Percentiles rank a stretch among this genome's conserved stretches.
phyloP scores from a whole-genome alignment of 2,797 vertebrate genomes.

The Antennarius maculatus region DNA sequence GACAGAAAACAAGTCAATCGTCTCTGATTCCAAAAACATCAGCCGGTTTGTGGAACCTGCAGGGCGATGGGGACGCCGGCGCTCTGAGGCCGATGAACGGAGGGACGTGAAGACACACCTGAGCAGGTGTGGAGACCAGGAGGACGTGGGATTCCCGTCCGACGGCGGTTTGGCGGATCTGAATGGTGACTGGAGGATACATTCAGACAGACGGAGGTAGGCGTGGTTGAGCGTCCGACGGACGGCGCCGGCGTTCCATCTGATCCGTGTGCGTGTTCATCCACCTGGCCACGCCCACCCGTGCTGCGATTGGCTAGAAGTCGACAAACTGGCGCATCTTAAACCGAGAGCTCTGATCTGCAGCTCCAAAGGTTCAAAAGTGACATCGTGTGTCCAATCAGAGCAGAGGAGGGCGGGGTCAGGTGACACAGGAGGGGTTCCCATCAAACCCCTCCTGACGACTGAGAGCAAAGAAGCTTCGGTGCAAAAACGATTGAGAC shows the following conservation, averaged over 20 bases:
- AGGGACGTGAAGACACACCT: neutral
- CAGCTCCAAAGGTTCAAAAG: too few relatives aligned
- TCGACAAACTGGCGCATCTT: neutral
- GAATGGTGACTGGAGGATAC: neutral
- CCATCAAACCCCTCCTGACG: too few relatives aligned
- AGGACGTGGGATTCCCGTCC: too few relatives aligned
- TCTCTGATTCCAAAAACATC: neutral
- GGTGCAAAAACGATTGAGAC: too few relatives aligned
- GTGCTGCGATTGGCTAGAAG: neutral
- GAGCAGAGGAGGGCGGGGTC: neutral
- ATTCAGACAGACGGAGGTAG: constrained; percentile 68
- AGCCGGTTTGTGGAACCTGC: constrained; percentile 6
- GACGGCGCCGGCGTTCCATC: neutral
- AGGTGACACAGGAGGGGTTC: neutral
- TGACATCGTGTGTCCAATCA: neutral
- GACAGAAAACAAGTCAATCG: constrained; percentile 6
- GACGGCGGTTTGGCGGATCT: too few relatives aligned
- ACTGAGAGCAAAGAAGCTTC: too few relatives aligned
- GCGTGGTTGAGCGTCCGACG: constrained; percentile 56
- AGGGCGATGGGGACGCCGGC: neutral
- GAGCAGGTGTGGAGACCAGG: neutral
- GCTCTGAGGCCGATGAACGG: too few relatives aligned
- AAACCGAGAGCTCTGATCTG: too few relatives aligned
- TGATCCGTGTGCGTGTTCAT: too few relatives aligned
- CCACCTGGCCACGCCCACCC: neutral